Evolutionary conservation across 2,888 invertebrate genomes (phyloP), one percentile per base, ranked within the genome.

Genomic region (Lasioglossum marginatum): DNA sequence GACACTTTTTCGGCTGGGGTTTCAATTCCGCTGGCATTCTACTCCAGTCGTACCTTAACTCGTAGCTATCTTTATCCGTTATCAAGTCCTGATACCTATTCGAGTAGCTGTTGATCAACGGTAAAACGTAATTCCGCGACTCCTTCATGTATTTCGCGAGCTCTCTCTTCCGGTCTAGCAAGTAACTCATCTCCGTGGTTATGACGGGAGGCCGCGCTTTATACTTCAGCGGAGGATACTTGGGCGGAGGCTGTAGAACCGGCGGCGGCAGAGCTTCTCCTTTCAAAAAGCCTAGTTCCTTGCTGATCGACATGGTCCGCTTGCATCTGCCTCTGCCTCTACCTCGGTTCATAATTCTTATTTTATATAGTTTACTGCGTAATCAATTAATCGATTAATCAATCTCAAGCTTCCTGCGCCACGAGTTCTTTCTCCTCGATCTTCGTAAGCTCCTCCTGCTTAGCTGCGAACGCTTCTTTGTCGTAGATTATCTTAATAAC

Each of bases 401-500:
- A n/a, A n/a, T n/a, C n/a, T n/a, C n/a, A n/a, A n/a, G 91, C 92
- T 79, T 92, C 92, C 77, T 93, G 93, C 79, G 90, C 91, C 23
- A 79, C 81, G 16, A 84, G n/a, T n/a, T n/a, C n/a, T n/a, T n/a
- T n/a, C n/a, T n/a, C n/a, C n/a, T n/a, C n/a, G n/a, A n/a, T n/a
- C n/a, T n/a, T n/a, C n/a, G n/a, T n/a, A n/a, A n/a, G n/a, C n/a
- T n/a, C n/a, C n/a, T n/a, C n/a, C n/a, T n/a, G n/a, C n/a, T n/a
- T n/a, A n/a, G n/a, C n/a, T n/a, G n/a, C n/a, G n/a, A n/a, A n/a
- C n/a, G n/a, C 96, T 96, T 98, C 98, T 93, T 97, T 96, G 95
- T 99, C 99, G 96, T 99, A 99, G 90, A 99, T 99, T 37, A 99
- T 98, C 97, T 98, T 98, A 45, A 99, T 97, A 68, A 99, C 97